Evolutionary conservation across 2,113 vertebrate genomes (phyloP).

Genomic region (Dromiciops gliroides): DNA sequence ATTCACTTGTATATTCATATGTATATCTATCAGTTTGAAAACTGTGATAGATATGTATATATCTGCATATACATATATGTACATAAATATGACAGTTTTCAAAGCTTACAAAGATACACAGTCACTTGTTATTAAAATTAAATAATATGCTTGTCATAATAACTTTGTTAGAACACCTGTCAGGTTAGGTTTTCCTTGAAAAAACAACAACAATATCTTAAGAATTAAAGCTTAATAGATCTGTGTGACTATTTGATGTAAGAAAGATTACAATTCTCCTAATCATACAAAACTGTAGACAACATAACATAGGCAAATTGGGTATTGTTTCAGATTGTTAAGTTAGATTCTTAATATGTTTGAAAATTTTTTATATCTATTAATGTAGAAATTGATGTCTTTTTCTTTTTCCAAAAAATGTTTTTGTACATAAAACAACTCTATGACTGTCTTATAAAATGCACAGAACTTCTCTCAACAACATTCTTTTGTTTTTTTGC

Average conservation of each 20-base stretch:
- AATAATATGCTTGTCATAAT: background rate
- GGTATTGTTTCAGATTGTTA: background rate
- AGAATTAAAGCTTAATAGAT: background rate
- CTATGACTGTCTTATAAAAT: background rate
- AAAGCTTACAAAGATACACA: background rate
- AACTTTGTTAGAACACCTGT: background rate
- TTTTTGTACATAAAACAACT: background rate
- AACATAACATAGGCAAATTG: background rate
- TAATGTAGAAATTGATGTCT: background rate
- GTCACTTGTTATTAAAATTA: background rate
- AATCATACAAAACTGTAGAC: background rate
- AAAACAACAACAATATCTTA: background rate
- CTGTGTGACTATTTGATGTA: background rate
- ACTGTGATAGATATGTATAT: too few relatives aligned
- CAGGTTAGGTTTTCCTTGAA: background rate
- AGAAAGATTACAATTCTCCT: background rate
- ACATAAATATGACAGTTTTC: background rate
- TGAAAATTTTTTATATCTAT: background rate
- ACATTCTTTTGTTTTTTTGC: background rate
- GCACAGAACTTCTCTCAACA: background rate
- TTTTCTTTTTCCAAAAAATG: background rate
- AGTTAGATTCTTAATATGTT: background rate
- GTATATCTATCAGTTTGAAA: too few relatives aligned
- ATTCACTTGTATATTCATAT: too few relatives aligned
- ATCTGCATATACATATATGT: too few relatives aligned